Base-by-base conservation (phyloP, 2,888 invertebrate species). In the Meta bourneti region DNA sequence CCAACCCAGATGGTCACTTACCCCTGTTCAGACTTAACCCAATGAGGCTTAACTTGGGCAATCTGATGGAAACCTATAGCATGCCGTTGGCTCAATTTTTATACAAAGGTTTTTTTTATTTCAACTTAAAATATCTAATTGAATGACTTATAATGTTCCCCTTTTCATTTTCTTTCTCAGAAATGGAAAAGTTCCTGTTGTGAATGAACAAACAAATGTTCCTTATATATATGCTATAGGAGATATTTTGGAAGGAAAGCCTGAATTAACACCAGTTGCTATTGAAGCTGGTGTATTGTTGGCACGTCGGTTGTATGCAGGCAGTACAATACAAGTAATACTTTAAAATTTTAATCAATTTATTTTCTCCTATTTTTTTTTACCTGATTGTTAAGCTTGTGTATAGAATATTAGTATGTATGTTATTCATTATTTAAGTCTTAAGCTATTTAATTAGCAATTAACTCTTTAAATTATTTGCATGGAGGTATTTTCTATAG, bases 231-330 rank as follows among this genome's bases (percentile, higher is more conserved):
- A 96, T 95, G 99, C 99, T 19, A 97, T 99, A 93, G 99, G 99
- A 84, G 99, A 99, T 96, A 95, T 96, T 49, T 94, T 95, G 86
- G 95, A 97, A 95, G 96, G 96, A 94, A 96, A 96, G 94, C 98
- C 98, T 0, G 99, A 99, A 95, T 96, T 99, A 80, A 99, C 99
- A 6, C 99, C 99, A 1, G 99, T 99, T n/a, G 98, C 98, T 72
- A 97, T 98, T 91, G 97, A 97, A 94, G 98, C 99, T 78, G 99
- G 99, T 70, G 96, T 97, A 93, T 95, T 98, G 94, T 95, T 99
- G 84, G 97, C 98, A 16, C 96, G 97, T 84, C 93, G 96, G 70
- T 93, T 96, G 69, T 93, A 90, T 91, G 91, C 34, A 11, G 83
- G 88, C n/a, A 87, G 92, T 74, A 71, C 71, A 77, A 20, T 86